phyloP scores from a whole-genome alignment of 2,888 invertebrate genomes.

The Ormia ochracea region DNA sequence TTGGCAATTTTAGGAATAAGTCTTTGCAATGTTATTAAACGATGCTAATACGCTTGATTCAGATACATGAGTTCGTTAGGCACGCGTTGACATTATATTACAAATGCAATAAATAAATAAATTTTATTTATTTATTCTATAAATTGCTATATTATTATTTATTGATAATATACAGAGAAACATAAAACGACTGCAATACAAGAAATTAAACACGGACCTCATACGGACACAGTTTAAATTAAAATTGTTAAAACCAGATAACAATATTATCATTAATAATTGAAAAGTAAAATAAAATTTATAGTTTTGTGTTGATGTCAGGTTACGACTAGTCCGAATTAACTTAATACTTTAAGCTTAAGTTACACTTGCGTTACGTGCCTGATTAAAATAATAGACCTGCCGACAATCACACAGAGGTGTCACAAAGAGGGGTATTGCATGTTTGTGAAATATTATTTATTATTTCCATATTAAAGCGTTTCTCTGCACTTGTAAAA shows the following conservation, averaged over 20 bases:
- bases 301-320: slow-evolving; percentile 25
- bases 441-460: slow-evolving; percentile 22
- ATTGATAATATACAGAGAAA: neutral
- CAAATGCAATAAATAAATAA: neutral
- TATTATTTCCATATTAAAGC: neutral
- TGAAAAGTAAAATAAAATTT: slow-evolving; percentile 6
- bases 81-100: no score
- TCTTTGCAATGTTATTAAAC: no score
- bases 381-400: neutral
- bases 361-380: neutral
- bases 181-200: neutral
- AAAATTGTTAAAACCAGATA: slow-evolving; percentile 2
- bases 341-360: slow-evolving; percentile 27
- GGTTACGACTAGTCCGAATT: slow-evolving; percentile 14
- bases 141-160: neutral
- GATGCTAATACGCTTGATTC: no score
- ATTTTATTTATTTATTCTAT: neutral
- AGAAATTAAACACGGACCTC: neutral
- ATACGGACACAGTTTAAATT: neutral
- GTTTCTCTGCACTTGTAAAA: neutral
- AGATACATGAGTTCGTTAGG: no score
- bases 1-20: no score
- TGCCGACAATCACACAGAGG: neutral
- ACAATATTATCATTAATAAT: neutral
- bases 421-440: neutral